Evolutionary conservation across 2,888 invertebrate species (phyloP).

Genomic region (Capitulum mitella): DNA sequence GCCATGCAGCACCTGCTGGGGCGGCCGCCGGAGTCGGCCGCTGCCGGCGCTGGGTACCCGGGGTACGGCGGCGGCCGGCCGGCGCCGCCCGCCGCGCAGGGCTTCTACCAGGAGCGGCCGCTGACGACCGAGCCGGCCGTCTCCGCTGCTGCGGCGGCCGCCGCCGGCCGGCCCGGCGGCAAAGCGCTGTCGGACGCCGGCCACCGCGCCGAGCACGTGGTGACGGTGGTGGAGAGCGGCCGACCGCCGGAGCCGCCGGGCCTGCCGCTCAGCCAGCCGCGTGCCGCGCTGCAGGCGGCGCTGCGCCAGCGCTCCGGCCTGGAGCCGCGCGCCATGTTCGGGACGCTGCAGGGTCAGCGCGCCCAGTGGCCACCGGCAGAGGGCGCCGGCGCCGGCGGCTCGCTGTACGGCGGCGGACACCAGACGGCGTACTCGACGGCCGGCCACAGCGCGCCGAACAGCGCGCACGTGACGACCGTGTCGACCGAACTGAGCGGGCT

Average conservation of each 20-base stretch:
- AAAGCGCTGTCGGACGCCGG: neutral
- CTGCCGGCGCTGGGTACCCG: neutral
- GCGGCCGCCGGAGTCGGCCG: neutral
- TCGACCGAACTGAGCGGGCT: neutral
- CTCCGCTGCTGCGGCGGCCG: neutral
- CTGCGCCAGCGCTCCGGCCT: neutral
- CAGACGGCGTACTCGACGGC: neutral
- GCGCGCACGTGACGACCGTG: neutral
- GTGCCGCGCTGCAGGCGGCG: slow-evolving; percentile 7
- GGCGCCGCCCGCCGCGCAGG: neutral
- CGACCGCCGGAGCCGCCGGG: neutral
- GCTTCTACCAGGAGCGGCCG: neutral
- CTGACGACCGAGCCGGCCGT: neutral
- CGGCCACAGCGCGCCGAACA: neutral
- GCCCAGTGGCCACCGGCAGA: neutral
- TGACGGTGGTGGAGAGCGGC: slow-evolving; percentile 9
- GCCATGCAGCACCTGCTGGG: neutral
- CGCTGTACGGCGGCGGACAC: neutral
- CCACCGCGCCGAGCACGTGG: slow-evolving; percentile 2
- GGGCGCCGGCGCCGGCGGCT: neutral
- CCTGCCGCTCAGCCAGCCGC: neutral
- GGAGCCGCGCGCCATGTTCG: neutral
- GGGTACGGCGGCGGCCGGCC: neutral
- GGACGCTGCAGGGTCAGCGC: neutral
- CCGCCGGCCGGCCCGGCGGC: neutral